Percentiles rank a stretch among this genome's conserved stretches.
Conservation (phyloP, 92 coral and sea anemone genomes). For the Umimayanthus chanpuru region DNA sequence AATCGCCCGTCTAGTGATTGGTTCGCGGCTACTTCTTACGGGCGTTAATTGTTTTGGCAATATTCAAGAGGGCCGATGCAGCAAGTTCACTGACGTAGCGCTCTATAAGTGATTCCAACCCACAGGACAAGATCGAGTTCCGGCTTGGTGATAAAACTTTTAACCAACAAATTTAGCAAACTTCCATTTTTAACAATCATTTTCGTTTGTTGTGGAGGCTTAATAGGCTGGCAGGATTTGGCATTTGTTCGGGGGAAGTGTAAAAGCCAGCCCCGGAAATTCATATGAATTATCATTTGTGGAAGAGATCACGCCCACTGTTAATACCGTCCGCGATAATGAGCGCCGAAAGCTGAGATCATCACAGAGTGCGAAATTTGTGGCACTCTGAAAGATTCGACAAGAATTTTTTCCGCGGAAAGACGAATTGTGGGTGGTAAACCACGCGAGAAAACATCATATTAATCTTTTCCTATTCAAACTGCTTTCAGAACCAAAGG, state of each 20-base stretch:
- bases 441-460: conserved; percentile 40
- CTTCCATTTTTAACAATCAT: conserved; percentile 29
- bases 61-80: conserved; percentile 59
- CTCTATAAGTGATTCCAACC: conserved; percentile 30
- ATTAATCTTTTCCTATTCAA: conserved; percentile 39
- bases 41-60: conserved; percentile 89
- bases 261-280: conserved; percentile 77
- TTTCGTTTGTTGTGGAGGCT: conserved; percentile 11
- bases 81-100: conserved; percentile 39
- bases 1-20: conserved; percentile 69
- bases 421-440: conserved; percentile 36
- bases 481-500: conserved; percentile 39
- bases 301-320: conserved; percentile 78
- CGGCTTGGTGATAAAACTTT: conserved; percentile 27
- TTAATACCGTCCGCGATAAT: conserved; percentile 45
- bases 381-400: conserved; percentile 44
- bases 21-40: conserved; percentile 93
- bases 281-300: conserved; percentile 67
- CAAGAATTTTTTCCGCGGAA: conserved; percentile 55
- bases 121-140: conserved; percentile 57
- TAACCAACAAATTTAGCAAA: conserved; percentile 40
- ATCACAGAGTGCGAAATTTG: conserved; percentile 35
- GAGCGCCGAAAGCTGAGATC: conserved; percentile 48
- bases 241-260: conserved; percentile 52
- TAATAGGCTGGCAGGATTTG: conserved; percentile 39